A percentile compares a stretch with the other conserved stretches of the same genome.
These are phyloP conservation scores for Prunella himalayana DNA, from an alignment of 2,113 vertebrate species.

Conservation along the genomic window DNA sequence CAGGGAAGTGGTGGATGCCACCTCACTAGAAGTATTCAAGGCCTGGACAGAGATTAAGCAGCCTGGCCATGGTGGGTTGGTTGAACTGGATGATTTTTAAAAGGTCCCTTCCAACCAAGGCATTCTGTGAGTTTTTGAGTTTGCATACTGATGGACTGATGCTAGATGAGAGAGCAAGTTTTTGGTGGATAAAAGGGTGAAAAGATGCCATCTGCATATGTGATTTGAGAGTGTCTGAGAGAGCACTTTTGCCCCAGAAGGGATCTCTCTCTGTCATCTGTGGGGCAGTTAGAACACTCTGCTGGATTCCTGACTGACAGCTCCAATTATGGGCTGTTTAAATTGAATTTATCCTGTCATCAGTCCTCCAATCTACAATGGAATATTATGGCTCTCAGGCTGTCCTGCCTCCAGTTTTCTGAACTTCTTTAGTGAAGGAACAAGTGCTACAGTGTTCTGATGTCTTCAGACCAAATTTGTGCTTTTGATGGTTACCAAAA, in stretches of 20 bases:
- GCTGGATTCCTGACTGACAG: background rate
- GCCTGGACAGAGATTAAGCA: background rate
- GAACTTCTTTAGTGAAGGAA: background rate
- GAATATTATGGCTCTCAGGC: background rate
- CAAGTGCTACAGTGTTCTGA: background rate
- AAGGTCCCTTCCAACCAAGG: background rate
- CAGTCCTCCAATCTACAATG: background rate
- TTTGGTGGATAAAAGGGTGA: background rate
- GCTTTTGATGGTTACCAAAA: background rate
- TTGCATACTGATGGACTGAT: background rate
- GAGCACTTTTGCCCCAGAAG: background rate
- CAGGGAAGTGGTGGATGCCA: background rate
- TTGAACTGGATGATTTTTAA: background rate
- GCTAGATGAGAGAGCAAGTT: background rate
- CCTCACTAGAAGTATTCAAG: background rate
- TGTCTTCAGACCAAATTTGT: background rate
- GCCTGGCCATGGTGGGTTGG: fast-evolving
- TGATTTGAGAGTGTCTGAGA: background rate
- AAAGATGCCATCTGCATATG: background rate
- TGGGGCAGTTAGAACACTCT: background rate
- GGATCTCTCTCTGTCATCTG: background rate
- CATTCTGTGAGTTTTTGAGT: background rate
- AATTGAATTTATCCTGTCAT: background rate
- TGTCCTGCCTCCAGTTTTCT: background rate
- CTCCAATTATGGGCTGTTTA: background rate